A percentile compares a stretch with the other conserved stretches of the same genome.
Conservation (phyloP, 2,113 vertebrate species). For the Anoura caudifer region DNA sequence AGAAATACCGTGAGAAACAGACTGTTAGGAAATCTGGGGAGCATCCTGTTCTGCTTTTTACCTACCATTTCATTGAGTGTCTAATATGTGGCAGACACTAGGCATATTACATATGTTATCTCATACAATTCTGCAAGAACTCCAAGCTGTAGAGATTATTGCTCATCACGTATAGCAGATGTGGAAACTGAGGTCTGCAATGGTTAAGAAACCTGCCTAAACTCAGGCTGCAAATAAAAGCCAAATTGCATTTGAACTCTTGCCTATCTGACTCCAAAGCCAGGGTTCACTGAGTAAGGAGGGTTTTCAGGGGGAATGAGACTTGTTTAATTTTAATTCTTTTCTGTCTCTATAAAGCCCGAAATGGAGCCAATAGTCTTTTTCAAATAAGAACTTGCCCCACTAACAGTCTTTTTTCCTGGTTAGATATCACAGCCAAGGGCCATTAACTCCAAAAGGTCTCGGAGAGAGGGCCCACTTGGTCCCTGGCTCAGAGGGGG, state of each 20-base stretch:
- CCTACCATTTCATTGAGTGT: not conserved
- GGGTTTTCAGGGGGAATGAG: not conserved
- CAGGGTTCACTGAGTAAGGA: not conserved
- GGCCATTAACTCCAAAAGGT: not conserved
- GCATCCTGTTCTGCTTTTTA: not conserved
- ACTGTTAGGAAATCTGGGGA: not conserved
- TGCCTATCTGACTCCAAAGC: not conserved
- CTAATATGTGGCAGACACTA: not conserved
- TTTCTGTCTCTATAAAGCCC: not conserved
- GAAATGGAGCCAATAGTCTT: not conserved
- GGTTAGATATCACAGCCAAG: not conserved
- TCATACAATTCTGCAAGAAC: constrained; percentile 46
- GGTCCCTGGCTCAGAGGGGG: not conserved
- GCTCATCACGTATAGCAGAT: not conserved
- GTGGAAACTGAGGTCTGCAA: not conserved
- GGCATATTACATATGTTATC: not conserved
- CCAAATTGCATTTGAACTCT: not conserved
- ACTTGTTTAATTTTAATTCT: not conserved
- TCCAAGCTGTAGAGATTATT: not conserved
- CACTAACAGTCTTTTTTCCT: not conserved
- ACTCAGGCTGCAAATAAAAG: not conserved
- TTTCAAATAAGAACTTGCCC: not conserved
- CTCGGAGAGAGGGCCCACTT: not conserved
- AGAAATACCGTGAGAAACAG: not conserved
- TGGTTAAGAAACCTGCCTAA: constrained; percentile 3